Conservation (phyloP, 2,113 vertebrate species). For the Nematolebias whitei region DNA sequence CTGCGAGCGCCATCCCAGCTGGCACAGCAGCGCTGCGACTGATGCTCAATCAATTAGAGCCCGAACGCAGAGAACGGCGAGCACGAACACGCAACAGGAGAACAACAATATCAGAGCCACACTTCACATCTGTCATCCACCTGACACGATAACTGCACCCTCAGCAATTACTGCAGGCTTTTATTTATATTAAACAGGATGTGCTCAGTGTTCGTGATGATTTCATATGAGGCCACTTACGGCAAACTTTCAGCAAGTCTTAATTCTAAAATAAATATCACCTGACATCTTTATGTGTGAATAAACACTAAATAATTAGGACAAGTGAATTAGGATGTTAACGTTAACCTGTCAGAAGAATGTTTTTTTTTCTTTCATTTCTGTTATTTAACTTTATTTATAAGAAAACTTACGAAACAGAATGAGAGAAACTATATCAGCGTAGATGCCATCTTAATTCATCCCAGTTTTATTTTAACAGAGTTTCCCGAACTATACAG, state of each 20-base stretch:
- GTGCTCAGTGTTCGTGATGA: slow-evolving; percentile 21
- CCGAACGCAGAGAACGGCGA: slow-evolving; percentile 15
- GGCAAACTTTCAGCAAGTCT: slow-evolving; percentile 51
- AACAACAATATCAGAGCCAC: slow-evolving; percentile 13
- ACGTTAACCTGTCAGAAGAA: background rate
- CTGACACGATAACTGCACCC: slow-evolving; percentile 7
- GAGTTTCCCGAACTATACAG: slow-evolving; percentile 15
- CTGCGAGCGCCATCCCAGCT: slow-evolving; percentile 35
- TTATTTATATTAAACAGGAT: slow-evolving; percentile 46
- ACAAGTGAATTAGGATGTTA: slow-evolving; percentile 24
- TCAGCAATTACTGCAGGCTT: slow-evolving; percentile 10
- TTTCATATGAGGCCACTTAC: slow-evolving; percentile 19
- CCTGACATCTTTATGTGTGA: slow-evolving; percentile 25
- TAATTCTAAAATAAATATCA: slow-evolving; percentile 47
- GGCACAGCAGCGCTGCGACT: slow-evolving; percentile 36
- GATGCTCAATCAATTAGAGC: slow-evolving; percentile 36
- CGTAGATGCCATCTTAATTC: slow-evolving; percentile 1
- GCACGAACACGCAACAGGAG: slow-evolving; percentile 6
- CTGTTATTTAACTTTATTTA: background rate
- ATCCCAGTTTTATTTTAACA: slow-evolving; percentile 9
- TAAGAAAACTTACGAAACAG: background rate
- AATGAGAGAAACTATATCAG: background rate
- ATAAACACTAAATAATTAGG: slow-evolving; percentile 15
- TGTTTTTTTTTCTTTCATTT: background rate
- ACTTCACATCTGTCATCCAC: slow-evolving; percentile 19